Evolutionary conservation across 2,888 invertebrate genomes (phyloP).

Genomic region (Halictus ligatus): DNA sequence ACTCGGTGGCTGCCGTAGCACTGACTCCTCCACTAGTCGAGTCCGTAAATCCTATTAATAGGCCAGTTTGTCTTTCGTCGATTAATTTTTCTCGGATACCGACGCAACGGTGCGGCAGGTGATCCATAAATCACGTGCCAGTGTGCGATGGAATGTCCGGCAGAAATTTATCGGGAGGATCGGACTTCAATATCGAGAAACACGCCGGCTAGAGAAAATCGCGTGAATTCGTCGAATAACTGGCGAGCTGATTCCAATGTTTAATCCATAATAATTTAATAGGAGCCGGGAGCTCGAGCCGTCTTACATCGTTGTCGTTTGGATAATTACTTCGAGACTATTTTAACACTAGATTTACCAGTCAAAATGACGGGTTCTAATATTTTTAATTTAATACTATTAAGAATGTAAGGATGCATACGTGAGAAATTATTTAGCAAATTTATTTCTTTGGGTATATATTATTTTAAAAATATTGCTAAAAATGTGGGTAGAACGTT

Average conservation of each 20-base stretch:
- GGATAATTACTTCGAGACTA: too few species aligned
- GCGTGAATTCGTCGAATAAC: background rate
- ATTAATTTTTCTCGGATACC: slow-evolving; percentile 41
- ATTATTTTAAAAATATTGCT: too few species aligned
- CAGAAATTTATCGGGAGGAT: slow-evolving; percentile 3
- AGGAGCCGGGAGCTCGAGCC: background rate
- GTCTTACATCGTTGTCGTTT: background rate
- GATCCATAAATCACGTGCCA: slow-evolving; percentile 31
- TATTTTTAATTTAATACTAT: too few species aligned
- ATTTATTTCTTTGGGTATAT: too few species aligned
- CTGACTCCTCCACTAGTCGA: slow-evolving; percentile 16
- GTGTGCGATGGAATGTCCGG: background rate
- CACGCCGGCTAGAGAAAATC: background rate
- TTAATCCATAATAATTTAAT: background rate
- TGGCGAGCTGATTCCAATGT: background rate
- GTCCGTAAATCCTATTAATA: slow-evolving; percentile 49
- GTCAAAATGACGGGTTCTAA: too few species aligned
- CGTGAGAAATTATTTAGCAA: too few species aligned
- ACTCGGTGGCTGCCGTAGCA: slow-evolving; percentile 17
- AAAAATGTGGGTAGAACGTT: too few species aligned
- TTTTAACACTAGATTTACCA: too few species aligned
- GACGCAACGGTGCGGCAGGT: background rate
- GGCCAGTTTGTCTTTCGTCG: slow-evolving; percentile 15
- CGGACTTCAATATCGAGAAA: background rate
- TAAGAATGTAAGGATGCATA: too few species aligned